A percentile compares a stretch with the other conserved stretches of the same genome.
Conservation (phyloP, 2,888 invertebrate genomes). For the Troides oblongomaculatus region DNA sequence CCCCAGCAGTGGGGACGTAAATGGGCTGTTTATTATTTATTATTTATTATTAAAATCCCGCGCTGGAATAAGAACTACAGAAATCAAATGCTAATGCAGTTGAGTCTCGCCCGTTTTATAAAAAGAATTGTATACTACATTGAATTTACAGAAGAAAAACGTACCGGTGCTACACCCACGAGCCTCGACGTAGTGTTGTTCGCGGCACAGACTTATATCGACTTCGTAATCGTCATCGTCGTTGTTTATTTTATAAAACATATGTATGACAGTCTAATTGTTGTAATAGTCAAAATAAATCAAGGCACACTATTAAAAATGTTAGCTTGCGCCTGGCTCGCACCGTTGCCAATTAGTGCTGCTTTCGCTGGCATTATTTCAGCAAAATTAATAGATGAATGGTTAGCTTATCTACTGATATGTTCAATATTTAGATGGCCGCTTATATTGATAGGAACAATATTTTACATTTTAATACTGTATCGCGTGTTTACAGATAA, state of each 20-base stretch:
- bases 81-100: conserved; percentile 71
- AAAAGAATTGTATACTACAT: conserved; percentile 56
- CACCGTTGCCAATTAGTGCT: conserved; percentile 55
- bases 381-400: conserved; percentile 40
- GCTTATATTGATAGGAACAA: conserved; percentile 58
- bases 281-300: conserved; percentile 63
- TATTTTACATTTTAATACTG: conserved; percentile 55
- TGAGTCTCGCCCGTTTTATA: conserved; percentile 61
- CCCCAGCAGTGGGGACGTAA: too few relatives aligned
- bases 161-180: conserved; percentile 32
- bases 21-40: too few relatives aligned
- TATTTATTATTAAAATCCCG: too few relatives aligned
- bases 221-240: conserved; percentile 64
- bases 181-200: conserved; percentile 39
- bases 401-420: conserved; percentile 53
- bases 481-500: conserved; percentile 58
- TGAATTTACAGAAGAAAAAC: conserved; percentile 47
- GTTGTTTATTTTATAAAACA: conserved; percentile 69
- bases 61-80: conserved; percentile 70
- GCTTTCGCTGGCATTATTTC: conserved; percentile 45
- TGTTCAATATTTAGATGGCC: conserved; percentile 66
- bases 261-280: conserved; percentile 67
- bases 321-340: conserved; percentile 57
- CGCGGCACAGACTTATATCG: conserved; percentile 57
- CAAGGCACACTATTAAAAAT: conserved; percentile 55